Evolutionary conservation across 2,888 invertebrate genomes (phyloP), one percentile per base, ranked within the genome.

Genomic region (Gisinianus flammeolus): DNA sequence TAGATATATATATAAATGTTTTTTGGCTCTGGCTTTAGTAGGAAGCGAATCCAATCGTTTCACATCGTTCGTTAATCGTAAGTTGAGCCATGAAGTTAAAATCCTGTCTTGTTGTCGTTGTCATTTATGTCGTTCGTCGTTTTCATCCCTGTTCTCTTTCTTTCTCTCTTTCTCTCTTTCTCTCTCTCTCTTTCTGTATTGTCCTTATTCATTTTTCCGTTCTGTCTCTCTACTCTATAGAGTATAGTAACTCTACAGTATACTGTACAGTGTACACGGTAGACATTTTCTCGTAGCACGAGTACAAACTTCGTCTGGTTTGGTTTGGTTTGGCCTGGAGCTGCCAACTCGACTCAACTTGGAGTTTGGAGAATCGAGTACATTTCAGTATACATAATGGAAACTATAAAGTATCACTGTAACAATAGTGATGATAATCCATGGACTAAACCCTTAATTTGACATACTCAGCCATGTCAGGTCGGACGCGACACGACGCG

Each of bases 41-140:
- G 72, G 72, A 72, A 72, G 72, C 72, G 72, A 58, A 58, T 72
- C 72, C n/a, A 72, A 72, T 72, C 30, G 33, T 56, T 72, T 72
- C 30, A 26, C 10, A 58, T 58, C 58, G 1, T 58, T 26, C 12
- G 2, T 19, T 58, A 58, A 58, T 58, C 58, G 26, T 4, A 44
- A 44, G 58, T 58, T 26, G 58, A 72, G 31, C 72, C 72, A 58
- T 58, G 56, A 72, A 31, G 72, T 56, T 22, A 30, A 70, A 56
- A 62, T 58, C 58, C 58, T 44, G 44, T 44, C 44, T 44, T 44
- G 44, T 44, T 44, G 44, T 44, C 44, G 44, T 44, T 56, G 10
- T 26, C 64, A 64, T 64, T 62, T 62, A 62, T 62, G 44, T 62
- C 62, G n/a, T 62, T 26, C 24, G 5, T 62, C 26, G 10, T 24